A percentile compares a stretch with the other conserved stretches of the same genome.
Evolutionary conservation across 1,140 invertebrate species (phyloP).

Genomic region (Penaeus chinensis): DNA sequence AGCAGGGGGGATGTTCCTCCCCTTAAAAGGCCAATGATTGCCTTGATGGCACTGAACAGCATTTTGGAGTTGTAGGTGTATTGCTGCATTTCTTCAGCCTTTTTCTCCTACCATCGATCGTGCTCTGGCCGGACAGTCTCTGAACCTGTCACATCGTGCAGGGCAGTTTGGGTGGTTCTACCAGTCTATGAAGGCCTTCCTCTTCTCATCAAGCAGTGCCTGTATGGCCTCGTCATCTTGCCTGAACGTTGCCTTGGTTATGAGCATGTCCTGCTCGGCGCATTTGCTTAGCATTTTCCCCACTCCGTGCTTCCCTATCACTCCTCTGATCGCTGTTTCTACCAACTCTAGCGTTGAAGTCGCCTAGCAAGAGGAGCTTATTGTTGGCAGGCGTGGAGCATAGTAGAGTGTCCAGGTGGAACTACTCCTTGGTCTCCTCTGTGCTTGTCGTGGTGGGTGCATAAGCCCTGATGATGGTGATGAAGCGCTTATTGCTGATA

Average conservation of each 20-base stretch:
- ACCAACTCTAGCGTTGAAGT: conserved; percentile 32
- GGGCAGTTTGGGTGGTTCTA: not conserved
- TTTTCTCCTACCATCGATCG: not conserved
- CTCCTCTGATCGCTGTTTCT: not conserved
- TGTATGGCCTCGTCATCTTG: conserved; percentile 18
- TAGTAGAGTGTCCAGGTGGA: not conserved
- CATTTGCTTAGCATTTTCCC: too few species aligned
- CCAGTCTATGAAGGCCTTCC: conserved; percentile 26
- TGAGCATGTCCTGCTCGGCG: too few species aligned
- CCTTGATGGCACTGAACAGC: not conserved
- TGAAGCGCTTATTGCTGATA: not conserved
- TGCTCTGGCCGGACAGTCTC: not conserved
- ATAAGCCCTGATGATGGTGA: conserved; percentile 32
- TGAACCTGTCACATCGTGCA: not conserved
- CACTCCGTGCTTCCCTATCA: not conserved
- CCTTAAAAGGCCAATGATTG: not conserved
- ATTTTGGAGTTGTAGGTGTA: not conserved
- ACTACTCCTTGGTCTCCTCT: conserved; percentile 29
- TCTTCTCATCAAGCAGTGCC: conserved; percentile 1
- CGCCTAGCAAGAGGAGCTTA: conserved; percentile 17
- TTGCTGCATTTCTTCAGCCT: conserved; percentile 9
- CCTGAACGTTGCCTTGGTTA: too few species aligned
- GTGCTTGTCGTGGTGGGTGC: not conserved
- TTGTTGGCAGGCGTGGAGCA: not conserved
- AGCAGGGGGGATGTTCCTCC: not conserved